phyloP scores from a whole-genome alignment of 2,113 vertebrate species.

The Entomyzon cyanotis region DNA sequence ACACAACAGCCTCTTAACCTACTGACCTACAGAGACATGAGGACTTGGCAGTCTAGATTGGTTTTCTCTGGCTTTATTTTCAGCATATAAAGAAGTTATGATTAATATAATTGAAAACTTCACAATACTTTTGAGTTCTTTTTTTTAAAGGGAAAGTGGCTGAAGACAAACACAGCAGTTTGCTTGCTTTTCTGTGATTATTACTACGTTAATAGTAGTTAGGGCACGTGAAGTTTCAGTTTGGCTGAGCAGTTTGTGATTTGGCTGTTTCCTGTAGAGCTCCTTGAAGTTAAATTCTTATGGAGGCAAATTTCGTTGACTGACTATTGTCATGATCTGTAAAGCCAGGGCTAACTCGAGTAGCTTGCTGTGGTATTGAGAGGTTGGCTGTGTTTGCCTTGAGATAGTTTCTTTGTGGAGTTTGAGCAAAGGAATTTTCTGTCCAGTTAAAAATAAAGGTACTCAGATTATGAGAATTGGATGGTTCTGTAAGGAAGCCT shows the following conservation, averaged over 20 bases:
- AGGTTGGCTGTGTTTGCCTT: background rate
- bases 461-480: background rate
- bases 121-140: background rate
- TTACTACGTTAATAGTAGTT: background rate
- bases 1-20: background rate
- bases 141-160: background rate
- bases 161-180: background rate
- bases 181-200: background rate
- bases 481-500: background rate
- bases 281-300: background rate
- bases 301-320: background rate
- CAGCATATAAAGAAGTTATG: background rate
- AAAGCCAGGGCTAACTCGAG: background rate
- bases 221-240: background rate
- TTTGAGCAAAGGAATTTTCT: background rate
- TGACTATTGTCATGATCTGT: background rate
- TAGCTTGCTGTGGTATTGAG: background rate
- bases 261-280: background rate
- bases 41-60: accelerated
- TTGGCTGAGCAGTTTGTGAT: background rate
- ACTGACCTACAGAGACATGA: background rate
- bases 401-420: background rate
- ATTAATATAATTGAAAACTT: background rate
- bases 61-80: background rate
- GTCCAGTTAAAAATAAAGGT: background rate